Percentiles rank a stretch among this genome's conserved stretches.
Evolutionary conservation across 2,888 invertebrate species (phyloP).

Genomic region (Anoplius nigerrimus): DNA sequence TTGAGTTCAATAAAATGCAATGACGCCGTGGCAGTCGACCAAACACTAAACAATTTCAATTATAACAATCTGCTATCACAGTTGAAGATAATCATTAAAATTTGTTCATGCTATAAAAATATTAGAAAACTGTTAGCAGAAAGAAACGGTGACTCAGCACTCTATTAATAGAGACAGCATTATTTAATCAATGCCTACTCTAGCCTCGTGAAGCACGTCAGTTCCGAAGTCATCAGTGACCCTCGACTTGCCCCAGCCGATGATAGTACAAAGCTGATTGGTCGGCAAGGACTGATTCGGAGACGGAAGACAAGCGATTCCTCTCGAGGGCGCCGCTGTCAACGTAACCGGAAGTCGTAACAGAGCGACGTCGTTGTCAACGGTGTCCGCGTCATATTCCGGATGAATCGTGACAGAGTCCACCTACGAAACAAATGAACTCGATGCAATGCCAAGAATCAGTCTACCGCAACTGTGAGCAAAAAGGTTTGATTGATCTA

Average conservation of each 20-base stretch:
- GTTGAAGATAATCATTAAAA: no score
- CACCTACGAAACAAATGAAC: constrained; percentile 65
- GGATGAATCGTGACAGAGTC: constrained; percentile 88
- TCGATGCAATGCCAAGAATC: not conserved
- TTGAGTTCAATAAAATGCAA: no score
- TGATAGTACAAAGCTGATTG: constrained; percentile 86
- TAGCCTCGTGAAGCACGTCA: constrained; percentile 89
- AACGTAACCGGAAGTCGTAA: constrained; percentile 79
- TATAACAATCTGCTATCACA: no score
- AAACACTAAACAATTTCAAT: no score
- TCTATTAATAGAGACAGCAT: no score
- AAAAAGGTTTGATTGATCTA: not conserved
- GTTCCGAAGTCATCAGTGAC: constrained; percentile 88
- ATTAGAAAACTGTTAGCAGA: no score
- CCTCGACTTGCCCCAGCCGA: constrained; percentile 94
- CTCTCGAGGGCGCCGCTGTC: constrained; percentile 74
- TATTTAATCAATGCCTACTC: constrained; percentile 76
- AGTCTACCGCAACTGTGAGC: no score
- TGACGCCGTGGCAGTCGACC: no score
- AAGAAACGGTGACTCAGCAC: no score
- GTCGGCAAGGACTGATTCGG: constrained; percentile 81
- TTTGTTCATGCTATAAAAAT: no score
- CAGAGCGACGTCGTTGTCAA: constrained; percentile 94
- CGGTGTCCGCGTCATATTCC: constrained; percentile 89
- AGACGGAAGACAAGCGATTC: constrained; percentile 89